Percentiles rank a stretch among this genome's conserved stretches.
These are phyloP conservation scores for Mormyrops boulengeri DNA, from an alignment of 2,797 vertebrate species.

Conservation along the genomic window DNA sequence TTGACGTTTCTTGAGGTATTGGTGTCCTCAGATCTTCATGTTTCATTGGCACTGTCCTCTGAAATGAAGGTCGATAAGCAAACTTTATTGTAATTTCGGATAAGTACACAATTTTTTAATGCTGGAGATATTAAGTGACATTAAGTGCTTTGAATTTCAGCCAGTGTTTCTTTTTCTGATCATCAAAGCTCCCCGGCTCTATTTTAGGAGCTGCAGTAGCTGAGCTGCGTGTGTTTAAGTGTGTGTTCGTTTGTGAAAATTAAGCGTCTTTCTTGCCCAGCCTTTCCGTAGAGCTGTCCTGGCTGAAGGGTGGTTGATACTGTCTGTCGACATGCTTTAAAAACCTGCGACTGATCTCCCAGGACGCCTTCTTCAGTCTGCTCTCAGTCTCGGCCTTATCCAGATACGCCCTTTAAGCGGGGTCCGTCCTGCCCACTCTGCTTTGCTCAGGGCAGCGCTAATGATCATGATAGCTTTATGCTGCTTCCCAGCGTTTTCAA, in stretches of 20 bases:
- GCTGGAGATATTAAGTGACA: slow-evolving; percentile 6
- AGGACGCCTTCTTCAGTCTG: not conserved
- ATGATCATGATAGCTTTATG: not conserved
- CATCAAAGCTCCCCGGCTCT: not conserved
- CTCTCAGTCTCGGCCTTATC: not conserved
- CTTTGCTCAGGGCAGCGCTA: not conserved
- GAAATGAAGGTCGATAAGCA: not conserved
- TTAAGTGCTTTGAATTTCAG: not conserved
- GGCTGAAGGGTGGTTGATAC: not conserved
- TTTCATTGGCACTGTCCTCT: not conserved
- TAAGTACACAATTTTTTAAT: not conserved
- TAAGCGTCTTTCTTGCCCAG: not conserved
- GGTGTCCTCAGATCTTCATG: not conserved
- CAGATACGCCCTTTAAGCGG: not conserved
- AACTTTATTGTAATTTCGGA: not conserved
- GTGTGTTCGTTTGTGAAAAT: not conserved
- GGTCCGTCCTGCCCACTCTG: not conserved
- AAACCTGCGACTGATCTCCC: not conserved
- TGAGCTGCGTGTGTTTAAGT: not conserved
- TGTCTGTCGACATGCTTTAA: not conserved
- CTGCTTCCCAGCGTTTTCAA: not conserved
- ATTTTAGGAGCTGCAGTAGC: not conserved
- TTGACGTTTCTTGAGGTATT: not conserved
- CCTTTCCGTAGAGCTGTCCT: not conserved
- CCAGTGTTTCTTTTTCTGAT: not conserved